These are phyloP conservation scores for Glossophaga mutica DNA, from an alignment of 2,797 vertebrate genomes.

Conservation along the genomic window DNA sequence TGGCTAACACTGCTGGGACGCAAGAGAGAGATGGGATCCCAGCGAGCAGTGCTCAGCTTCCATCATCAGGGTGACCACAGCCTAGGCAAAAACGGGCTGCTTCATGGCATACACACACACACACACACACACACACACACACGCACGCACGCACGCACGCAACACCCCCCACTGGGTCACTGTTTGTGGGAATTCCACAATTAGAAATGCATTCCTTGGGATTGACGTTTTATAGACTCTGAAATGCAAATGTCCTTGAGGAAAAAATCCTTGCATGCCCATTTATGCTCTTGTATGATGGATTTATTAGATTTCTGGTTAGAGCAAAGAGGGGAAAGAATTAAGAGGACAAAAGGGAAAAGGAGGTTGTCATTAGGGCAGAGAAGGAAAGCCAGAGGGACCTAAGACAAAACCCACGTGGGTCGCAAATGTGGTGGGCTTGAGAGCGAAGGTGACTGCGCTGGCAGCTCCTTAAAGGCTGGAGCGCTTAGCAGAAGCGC, in stretches of 20 bases:
- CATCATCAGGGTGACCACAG: neutral
- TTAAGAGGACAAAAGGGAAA: neutral
- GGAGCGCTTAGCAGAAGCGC: neutral
- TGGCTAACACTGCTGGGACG: neutral
- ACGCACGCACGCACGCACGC: no score
- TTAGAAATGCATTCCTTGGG: neutral
- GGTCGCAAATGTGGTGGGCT: neutral
- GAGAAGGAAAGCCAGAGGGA: neutral
- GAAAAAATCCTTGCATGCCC: neutral
- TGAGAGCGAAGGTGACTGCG: neutral
- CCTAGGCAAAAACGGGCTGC: neutral
- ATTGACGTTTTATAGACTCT: neutral
- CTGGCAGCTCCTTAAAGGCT: neutral
- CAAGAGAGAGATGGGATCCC: neutral
- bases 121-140: no score
- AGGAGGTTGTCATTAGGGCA: neutral
- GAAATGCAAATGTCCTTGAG: neutral
- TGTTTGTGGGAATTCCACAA: neutral
- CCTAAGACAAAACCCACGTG: neutral
- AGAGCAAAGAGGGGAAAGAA: neutral
- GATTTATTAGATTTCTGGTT: neutral
- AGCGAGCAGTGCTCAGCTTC: fast-evolving
- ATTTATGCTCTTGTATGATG: neutral
- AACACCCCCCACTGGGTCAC: no score
- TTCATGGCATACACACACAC: neutral